phyloP scores from a whole-genome alignment of 1,140 invertebrate genomes.

The Neuroterus valhalla region DNA sequence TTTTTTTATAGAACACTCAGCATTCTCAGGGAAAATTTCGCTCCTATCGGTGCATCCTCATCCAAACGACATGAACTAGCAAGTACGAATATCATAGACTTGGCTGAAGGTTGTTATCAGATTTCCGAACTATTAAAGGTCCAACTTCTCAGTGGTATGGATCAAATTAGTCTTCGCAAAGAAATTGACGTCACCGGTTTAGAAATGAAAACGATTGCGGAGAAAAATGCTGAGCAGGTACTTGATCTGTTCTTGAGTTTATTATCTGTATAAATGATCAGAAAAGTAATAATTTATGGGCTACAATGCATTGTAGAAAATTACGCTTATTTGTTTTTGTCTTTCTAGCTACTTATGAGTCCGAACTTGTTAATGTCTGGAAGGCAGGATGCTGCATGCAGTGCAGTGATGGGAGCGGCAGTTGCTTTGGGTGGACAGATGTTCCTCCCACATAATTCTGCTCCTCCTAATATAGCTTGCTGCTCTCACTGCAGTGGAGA shows the following conservation, averaged over 20 bases:
- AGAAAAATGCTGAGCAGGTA: constrained; percentile 71
- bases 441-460: constrained; percentile 62
- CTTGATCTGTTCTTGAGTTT: not conserved
- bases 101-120: constrained; percentile 72
- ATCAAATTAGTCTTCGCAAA: constrained; percentile 59
- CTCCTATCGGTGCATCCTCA: constrained; percentile 61
- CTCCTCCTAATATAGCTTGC: constrained; percentile 60
- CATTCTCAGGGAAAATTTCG: constrained; percentile 71
- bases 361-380: constrained; percentile 69
- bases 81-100: constrained; percentile 73
- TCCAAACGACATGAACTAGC: constrained; percentile 62
- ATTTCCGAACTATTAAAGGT: constrained; percentile 74
- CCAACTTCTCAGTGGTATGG: constrained; percentile 72
- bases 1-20: constrained; percentile 62
- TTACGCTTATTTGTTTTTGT: constrained; percentile 17
- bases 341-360: constrained; percentile 65
- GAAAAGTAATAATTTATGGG: not conserved
- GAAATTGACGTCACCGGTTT: constrained; percentile 66
- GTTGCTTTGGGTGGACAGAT: constrained; percentile 71
- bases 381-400: constrained; percentile 73
- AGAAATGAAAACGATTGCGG: constrained; percentile 70
- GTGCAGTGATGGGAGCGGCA: constrained; percentile 74
- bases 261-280: no score
- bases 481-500: constrained; percentile 75
- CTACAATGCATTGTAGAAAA: constrained; percentile 20